Percentiles rank a stretch among this genome's conserved stretches.
These are phyloP conservation scores for Dermochelys coriacea DNA, from an alignment of 2,797 vertebrate genomes.

Conservation along the genomic window DNA sequence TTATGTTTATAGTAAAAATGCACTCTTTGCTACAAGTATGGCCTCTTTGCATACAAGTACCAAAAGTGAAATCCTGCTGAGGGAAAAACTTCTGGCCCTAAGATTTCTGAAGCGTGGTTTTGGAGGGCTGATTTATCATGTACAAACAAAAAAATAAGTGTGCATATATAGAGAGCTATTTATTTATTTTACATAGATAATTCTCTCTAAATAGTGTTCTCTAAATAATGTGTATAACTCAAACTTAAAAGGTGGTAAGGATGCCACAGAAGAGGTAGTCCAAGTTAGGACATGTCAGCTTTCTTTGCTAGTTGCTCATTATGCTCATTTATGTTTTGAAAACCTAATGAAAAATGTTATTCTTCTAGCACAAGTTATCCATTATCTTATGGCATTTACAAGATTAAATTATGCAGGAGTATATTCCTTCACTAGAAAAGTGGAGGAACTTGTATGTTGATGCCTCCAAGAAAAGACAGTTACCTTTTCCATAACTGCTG, in stretches of 20 bases:
- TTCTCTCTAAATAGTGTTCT: neutral
- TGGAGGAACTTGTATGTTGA: neutral
- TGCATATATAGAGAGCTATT: neutral
- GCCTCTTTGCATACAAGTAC: too few relatives aligned
- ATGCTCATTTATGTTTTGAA: neutral
- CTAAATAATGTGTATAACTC: too few relatives aligned
- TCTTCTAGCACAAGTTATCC: neutral
- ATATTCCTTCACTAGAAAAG: neutral
- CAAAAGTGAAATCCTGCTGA: too few relatives aligned
- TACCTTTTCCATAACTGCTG: too few relatives aligned
- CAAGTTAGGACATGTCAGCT: neutral
- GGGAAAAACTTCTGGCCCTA: too few relatives aligned
- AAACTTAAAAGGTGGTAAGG: too few relatives aligned
- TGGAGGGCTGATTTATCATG: neutral
- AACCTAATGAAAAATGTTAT: neutral
- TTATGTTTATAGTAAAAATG: too few relatives aligned
- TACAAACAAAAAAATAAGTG: neutral
- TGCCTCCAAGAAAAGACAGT: neutral
- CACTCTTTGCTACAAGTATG: too few relatives aligned
- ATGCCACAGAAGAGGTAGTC: neutral
- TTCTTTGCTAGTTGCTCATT: neutral
- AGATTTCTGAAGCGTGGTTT: too few relatives aligned
- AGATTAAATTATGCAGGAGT: neutral
- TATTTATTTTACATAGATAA: neutral
- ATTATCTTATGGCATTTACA: neutral